Evolutionary conservation across 2,888 invertebrate species (phyloP), one percentile per base, ranked within the genome.

Genomic region (Eueremaeus valkanovi): DNA sequence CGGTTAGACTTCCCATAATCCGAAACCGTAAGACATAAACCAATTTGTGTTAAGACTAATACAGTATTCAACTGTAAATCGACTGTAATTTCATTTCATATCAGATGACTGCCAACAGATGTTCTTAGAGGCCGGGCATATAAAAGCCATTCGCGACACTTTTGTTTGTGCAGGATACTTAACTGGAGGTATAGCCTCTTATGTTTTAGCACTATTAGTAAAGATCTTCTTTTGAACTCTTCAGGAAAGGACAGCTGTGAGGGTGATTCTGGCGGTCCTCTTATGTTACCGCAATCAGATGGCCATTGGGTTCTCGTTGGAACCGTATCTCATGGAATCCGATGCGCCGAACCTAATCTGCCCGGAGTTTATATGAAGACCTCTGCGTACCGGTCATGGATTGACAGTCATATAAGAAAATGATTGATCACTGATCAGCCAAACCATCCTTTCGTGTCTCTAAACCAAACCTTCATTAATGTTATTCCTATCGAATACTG

Each of bases 341-440:
- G 93, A 82, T 95, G 95, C 81, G 94, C 94, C 0, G 92, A 93
- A 3, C 93, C 94, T 0, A 93, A 92, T 85, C 85, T 94, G 33
- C 94, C 94, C 0, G 95, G 95, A 13, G 93, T 95, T 49, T 95
- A 95, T 84, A 95, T 95, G 94, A 87, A 93, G 80, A 94, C 94
- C 78, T 91, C 92, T 0, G 93, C 87, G 84, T 95, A 93, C 84
- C 93, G 93, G 81, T 92, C 93, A 0, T 95, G 95, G 95, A 87
- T 95, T 40, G 29, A 55, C 29, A 72, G 68, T 16, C 42, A 75
- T 31, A 77, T 72, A n/a, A n/a, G n/a, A n/a, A n/a, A n/a, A n/a
- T n/a, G n/a, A n/a, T n/a, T n/a, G n/a, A n/a, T n/a, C n/a, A n/a
- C n/a, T n/a, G n/a, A n/a, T n/a, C n/a, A n/a, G n/a, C n/a, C n/a